Base-by-base conservation (phyloP, 1,140 invertebrate species). In the Drosophila baimaii region DNA sequence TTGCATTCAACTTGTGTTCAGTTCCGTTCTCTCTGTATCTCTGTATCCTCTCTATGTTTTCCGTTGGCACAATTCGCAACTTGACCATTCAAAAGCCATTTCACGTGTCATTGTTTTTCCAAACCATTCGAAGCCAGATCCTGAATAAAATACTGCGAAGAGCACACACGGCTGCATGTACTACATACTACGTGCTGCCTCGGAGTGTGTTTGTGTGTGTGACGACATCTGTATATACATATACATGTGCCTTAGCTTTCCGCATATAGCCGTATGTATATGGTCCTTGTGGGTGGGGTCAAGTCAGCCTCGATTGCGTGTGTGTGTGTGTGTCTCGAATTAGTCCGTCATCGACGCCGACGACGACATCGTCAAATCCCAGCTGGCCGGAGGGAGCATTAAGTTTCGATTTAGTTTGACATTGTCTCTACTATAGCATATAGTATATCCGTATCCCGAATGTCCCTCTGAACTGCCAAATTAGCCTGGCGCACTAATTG, bases 11-110 rank as follows among this genome's bases (percentile, higher is more conserved):
- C 51, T 74, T 66, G 9, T 44, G 63, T 61, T 54, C 59, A 17
- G 31, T 51, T 63, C 25, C 35, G 23, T 43, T 57, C 23, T 7
- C 51, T 17, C n/a, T n/a, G 12, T 27, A 19, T 33, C 52, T 25
- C 44, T 51, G 31, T 54, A 23, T 65, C 27, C 47, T 49, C 33
- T 66, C 46, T 76, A 41, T 69, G 31, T 70, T 70, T 77, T 77
- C 63, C 56, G 73, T 77, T 77, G 84, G 68, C 79, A 83, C 83
- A 73, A 88, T 65, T 86, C 69, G 81, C 66, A 83, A 83, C 79
- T 86, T 73, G 78, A 68, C 80, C 90, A 91, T 91, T 88, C 71
- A 91, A 91, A 91, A 91, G 81, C 90, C 90, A 90, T 91, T 91
- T 91, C 90, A 91, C 86, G 85, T 85, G 81, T 80, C 79, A 82